Conservation (phyloP, 2,113 vertebrate species). For the Chionis minor region DNA sequence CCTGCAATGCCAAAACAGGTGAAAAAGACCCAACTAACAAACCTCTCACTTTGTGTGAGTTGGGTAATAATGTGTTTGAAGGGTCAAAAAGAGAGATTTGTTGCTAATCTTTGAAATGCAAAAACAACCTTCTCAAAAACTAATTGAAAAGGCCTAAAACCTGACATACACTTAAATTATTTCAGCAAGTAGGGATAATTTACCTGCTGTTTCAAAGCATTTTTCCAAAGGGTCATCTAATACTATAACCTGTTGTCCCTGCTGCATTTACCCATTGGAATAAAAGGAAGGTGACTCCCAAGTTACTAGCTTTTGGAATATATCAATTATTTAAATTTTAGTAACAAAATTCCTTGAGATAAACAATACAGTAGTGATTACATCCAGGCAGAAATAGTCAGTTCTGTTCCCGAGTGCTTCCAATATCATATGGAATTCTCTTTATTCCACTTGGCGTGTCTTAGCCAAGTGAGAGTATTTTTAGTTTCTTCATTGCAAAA, state of each 20-base stretch:
- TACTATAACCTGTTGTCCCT: neutral
- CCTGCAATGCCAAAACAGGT: neutral
- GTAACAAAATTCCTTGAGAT: neutral
- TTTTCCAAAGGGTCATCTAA: neutral
- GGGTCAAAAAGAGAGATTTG: neutral
- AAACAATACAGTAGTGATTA: neutral
- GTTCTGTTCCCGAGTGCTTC: neutral
- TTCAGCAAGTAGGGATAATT: neutral
- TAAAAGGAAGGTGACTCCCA: neutral
- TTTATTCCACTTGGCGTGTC: neutral
- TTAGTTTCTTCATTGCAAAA: neutral
- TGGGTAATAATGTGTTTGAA: neutral
- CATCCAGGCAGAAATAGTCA: neutral
- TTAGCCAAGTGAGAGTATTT: neutral
- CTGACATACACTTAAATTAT: neutral
- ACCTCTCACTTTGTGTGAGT: accelerated
- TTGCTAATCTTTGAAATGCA: neutral
- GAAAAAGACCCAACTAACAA: neutral
- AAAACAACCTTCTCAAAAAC: neutral
- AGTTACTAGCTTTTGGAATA: neutral
- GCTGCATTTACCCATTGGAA: neutral
- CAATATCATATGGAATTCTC: neutral
- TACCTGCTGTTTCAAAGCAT: neutral
- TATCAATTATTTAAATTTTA: neutral
- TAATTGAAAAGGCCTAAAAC: neutral